Base-by-base conservation (phyloP, 2,888 invertebrate genomes). In the Drosophila mettleri region DNA sequence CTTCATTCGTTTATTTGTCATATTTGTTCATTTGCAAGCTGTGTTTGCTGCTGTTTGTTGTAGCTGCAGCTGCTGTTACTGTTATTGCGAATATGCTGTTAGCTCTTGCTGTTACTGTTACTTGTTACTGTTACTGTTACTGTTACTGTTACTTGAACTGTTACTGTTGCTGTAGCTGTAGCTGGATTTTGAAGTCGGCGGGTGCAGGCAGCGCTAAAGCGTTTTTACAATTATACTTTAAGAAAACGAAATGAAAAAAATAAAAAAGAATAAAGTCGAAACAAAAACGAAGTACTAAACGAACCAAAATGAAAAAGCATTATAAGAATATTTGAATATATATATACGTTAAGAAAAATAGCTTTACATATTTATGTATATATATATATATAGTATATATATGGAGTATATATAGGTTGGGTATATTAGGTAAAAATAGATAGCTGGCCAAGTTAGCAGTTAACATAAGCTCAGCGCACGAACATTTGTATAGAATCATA, bases 161-260 rank as follows among this genome's bases (percentile, higher is more conserved):
- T 38, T 36, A 38, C 51, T 52, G 38, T 51, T 69, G 67, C 64
- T 48, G 79, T 72, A 73, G 77, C 75, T 74, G 76, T 74, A 75
- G 76, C 76, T 68, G 70, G 70, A 65, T 52, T 73, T 73, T 69
- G 69, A 73, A 69, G 74, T 73, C 75, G 75, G 77, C 73, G 49
- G 61, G 73, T 77, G 71, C 63, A 80, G 78, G 80, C 80, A 82
- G 80, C 74, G 71, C 80, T 83, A 71, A 77, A 77, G 76, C 76
- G 61, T 76, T 72, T 72, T 75, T 72, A 76, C 72, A 75, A 31
- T 75, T 46, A 67, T 55, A 70, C 61, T 33, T 70, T 55, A 52
- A 69, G 51, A 58, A 65, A 54, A 65, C 27, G 24, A 43, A 43
- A 71, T 61, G 55, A 62, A 51, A 51, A 52, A 53, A 29, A 73